phyloP scores from a whole-genome alignment of 2,888 invertebrate genomes.

The Xylocampa areola region DNA sequence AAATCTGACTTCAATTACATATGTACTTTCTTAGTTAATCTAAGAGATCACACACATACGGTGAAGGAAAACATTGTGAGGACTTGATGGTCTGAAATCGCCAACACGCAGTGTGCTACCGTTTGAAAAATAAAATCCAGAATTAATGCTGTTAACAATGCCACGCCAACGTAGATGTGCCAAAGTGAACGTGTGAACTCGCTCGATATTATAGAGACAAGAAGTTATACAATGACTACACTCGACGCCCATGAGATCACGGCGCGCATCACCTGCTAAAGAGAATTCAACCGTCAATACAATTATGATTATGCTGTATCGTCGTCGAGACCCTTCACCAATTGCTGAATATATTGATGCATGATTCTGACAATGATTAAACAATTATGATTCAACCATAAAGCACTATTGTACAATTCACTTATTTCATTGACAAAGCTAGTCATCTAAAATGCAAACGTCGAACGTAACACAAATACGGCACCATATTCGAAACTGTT shows the following conservation, averaged over 20 bases:
- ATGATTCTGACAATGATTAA: conserved; percentile 7
- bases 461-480: conserved; percentile 6
- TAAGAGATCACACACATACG: too few relatives aligned
- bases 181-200: neutral
- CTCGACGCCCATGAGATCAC: conserved; percentile 9
- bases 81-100: too few relatives aligned
- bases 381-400: neutral
- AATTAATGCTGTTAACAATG: neutral
- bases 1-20: too few relatives aligned
- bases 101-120: too few relatives aligned
- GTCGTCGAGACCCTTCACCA: too few relatives aligned
- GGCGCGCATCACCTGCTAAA: neutral
- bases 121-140: neutral
- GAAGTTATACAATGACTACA: conserved; percentile 19
- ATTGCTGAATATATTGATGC: conserved; percentile 12
- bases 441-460: conserved; percentile 19
- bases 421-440: conserved; percentile 9
- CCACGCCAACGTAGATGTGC: neutral
- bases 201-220: neutral
- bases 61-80: too few relatives aligned
- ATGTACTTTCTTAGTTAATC: too few relatives aligned
- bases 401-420: neutral
- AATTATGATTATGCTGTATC: too few relatives aligned
- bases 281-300: too few relatives aligned
- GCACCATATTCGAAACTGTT: conserved; percentile 15